Evolutionary conservation across 2,888 invertebrate species (phyloP).

Genomic region (Esperia sulphurella): DNA sequence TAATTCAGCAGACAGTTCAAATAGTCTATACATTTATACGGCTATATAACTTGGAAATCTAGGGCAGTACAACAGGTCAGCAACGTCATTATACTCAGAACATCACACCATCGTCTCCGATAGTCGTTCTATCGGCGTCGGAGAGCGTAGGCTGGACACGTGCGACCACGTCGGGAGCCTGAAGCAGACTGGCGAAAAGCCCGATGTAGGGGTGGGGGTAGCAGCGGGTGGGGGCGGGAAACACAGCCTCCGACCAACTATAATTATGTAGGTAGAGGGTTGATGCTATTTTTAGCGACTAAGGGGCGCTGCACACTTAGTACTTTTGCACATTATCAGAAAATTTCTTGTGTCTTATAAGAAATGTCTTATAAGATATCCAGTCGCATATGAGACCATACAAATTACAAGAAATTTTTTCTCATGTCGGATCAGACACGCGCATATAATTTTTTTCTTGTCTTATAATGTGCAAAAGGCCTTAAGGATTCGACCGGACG

Average conservation of each 20-base stretch:
- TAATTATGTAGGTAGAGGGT: conserved; percentile 69
- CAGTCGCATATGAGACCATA: too few species aligned
- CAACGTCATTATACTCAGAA: too few species aligned
- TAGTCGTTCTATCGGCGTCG: conserved; percentile 16
- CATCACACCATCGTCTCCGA: background rate
- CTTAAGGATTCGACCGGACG: too few species aligned
- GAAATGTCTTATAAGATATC: too few species aligned
- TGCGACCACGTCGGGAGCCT: conserved; percentile 33
- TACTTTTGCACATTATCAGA: too few species aligned
- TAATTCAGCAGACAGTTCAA: background rate
- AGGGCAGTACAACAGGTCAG: background rate
- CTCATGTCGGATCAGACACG: too few species aligned
- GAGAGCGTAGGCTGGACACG: conserved; percentile 23
- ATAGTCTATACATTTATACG: background rate
- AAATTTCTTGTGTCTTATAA: too few species aligned
- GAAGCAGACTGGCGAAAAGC: conserved; percentile 39
- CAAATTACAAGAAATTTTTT: too few species aligned
- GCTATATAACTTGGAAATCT: background rate
- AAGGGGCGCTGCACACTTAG: conserved; percentile 27
- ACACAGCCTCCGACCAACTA: conserved; percentile 69
- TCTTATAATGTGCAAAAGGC: too few species aligned
- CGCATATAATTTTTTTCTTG: too few species aligned
- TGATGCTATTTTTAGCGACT: conserved; percentile 64
- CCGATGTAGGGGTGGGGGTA: conserved; percentile 20
- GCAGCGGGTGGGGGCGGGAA: conserved; percentile 36